These are phyloP conservation scores for Ptychoptera albimana DNA, from an alignment of 2,888 invertebrate species.

Conservation along the genomic window DNA sequence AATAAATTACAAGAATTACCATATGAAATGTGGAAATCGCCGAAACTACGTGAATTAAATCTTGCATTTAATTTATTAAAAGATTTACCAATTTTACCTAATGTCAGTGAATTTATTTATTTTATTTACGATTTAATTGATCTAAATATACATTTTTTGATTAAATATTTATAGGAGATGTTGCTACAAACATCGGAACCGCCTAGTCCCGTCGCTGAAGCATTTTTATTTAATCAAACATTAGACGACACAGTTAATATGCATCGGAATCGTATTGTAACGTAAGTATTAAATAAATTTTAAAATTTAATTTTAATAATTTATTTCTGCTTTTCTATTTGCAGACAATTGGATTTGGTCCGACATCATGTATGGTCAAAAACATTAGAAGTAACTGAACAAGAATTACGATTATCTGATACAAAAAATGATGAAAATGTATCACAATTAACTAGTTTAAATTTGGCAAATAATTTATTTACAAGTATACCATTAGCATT, in stretches of 20 bases:
- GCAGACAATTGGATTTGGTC: slow-evolving; percentile 43
- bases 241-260: neutral
- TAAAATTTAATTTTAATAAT: too few relatives aligned
- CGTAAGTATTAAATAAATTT: neutral
- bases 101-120: neutral
- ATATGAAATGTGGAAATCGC: slow-evolving; percentile 70
- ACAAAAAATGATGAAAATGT: slow-evolving; percentile 37
- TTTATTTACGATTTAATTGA: neutral
- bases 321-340: slow-evolving; percentile 9
- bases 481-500: slow-evolving; percentile 72
- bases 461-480: slow-evolving; percentile 84
- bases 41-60: slow-evolving; percentile 73
- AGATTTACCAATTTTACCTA: slow-evolving; percentile 44
- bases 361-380: slow-evolving; percentile 67
- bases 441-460: slow-evolving; percentile 57
- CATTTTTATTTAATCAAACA: slow-evolving; percentile 8
- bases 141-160: too few relatives aligned
- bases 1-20: slow-evolving; percentile 79
- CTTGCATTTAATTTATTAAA: slow-evolving; percentile 75
- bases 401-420: slow-evolving; percentile 40
- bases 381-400: slow-evolving; percentile 48
- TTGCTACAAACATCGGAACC: slow-evolving; percentile 1
- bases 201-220: slow-evolving; percentile 9
- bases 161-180: neutral
- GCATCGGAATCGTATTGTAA: slow-evolving; percentile 1